A percentile compares a stretch with the other conserved stretches of the same genome.
Evolutionary conservation across 2,113 vertebrate genomes (phyloP).

Genomic region (Oostethus manadensis): DNA sequence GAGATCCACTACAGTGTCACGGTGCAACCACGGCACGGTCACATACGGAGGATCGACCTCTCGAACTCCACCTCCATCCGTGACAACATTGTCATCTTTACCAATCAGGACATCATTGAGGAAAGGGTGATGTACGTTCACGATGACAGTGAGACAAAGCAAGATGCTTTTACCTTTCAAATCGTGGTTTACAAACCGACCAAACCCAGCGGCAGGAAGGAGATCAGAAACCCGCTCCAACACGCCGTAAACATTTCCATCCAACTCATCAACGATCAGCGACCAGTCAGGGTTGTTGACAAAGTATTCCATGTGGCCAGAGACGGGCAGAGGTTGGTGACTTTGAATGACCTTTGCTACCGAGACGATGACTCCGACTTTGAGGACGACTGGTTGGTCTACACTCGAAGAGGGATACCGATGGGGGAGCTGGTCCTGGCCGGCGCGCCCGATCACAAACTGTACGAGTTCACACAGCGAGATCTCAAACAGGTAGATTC

Average conservation of each 20-base stretch:
- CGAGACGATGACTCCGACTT: slow-evolving; percentile 84
- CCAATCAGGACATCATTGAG: slow-evolving; percentile 72
- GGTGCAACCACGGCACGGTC: slow-evolving; percentile 75
- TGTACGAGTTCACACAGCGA: slow-evolving; percentile 82
- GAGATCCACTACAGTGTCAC: slow-evolving; percentile 72
- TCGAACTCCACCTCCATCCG: slow-evolving; percentile 62
- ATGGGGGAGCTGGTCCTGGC: slow-evolving; percentile 80
- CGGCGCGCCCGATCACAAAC: slow-evolving; percentile 71
- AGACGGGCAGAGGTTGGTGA: slow-evolving; percentile 77
- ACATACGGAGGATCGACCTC: slow-evolving; percentile 66
- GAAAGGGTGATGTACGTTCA: slow-evolving; percentile 80
- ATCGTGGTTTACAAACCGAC: slow-evolving; percentile 48
- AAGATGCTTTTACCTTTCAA: slow-evolving; percentile 75
- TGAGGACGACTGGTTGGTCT: slow-evolving; percentile 80
- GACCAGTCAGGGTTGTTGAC: slow-evolving; percentile 77
- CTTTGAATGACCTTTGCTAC: slow-evolving; percentile 76
- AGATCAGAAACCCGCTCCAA: slow-evolving; percentile 43
- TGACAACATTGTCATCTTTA: slow-evolving; percentile 70
- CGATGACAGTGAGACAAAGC: slow-evolving; percentile 79
- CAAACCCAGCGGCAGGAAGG: slow-evolving; percentile 35
- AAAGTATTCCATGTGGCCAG: slow-evolving; percentile 78
- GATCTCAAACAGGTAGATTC: slow-evolving; percentile 69
- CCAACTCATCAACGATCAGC: slow-evolving; percentile 83
- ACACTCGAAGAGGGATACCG: slow-evolving; percentile 78
- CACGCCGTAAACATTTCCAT: slow-evolving; percentile 77